Evolutionary conservation across 2,797 vertebrate genomes (phyloP).

Genomic region (Rhyacichthys aspro): DNA sequence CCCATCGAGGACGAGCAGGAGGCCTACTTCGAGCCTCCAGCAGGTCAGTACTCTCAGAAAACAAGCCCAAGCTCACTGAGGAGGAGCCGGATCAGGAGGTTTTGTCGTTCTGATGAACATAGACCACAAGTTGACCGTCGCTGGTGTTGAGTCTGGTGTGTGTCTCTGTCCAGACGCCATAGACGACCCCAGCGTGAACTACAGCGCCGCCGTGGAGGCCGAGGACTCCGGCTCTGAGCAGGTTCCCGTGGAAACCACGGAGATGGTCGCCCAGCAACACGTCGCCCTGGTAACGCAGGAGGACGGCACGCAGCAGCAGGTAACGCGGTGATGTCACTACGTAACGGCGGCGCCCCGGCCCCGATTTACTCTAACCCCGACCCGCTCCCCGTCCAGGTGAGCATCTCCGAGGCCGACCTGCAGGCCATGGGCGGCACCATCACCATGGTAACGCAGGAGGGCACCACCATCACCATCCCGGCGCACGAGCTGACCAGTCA

Average conservation of each 20-base stretch:
- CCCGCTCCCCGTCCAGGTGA: constrained; percentile 82
- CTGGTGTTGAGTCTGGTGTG: too few relatives aligned
- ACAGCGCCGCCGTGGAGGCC: constrained; percentile 86
- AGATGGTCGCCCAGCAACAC: constrained; percentile 88
- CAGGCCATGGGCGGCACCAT: constrained; percentile 95
- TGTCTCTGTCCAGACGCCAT: constrained; percentile 82
- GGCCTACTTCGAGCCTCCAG: constrained; percentile 93
- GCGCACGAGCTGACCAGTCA: constrained; percentile 91
- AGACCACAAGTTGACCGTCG: too few relatives aligned
- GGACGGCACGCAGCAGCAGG: constrained; percentile 96
- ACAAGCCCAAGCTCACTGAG: too few relatives aligned
- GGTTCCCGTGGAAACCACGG: constrained; percentile 84
- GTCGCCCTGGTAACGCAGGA: constrained; percentile 95
- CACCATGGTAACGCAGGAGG: constrained; percentile 98
- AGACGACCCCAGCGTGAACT: constrained; percentile 90
- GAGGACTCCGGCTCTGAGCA: constrained; percentile 93
- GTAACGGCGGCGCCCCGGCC: too few relatives aligned
- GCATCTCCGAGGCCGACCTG: constrained; percentile 94
- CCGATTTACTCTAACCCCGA: too few relatives aligned
- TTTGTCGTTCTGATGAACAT: too few relatives aligned
- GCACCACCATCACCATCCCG: constrained; percentile 97
- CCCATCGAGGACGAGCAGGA: constrained; percentile 98
- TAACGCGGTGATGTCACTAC: constrained; percentile 44
- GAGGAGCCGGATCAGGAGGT: too few relatives aligned
- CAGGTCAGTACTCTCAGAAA: too few relatives aligned